Conservation (phyloP, 2,797 vertebrate genomes). For the Hyperoplus immaculatus region DNA sequence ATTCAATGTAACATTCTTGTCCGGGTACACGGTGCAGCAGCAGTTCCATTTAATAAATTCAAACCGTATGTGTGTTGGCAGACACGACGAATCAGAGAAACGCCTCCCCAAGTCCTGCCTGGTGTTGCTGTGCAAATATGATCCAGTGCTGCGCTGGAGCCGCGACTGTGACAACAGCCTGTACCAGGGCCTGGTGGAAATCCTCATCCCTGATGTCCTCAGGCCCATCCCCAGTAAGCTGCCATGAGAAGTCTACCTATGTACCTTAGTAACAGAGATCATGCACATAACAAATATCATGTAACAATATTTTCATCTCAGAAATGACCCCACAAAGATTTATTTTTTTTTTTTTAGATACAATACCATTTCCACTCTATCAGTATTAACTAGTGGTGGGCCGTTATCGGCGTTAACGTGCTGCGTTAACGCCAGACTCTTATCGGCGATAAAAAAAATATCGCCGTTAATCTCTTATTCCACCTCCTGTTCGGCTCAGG, state of each 20-base stretch:
- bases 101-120: constrained; percentile 93
- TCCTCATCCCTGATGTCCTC: constrained; percentile 95
- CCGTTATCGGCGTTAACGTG: too few relatives aligned
- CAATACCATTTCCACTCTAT: neutral
- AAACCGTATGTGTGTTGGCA: constrained; percentile 61
- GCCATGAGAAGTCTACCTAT: neutral
- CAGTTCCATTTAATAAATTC: neutral
- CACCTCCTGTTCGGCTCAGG: too few relatives aligned
- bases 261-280: neutral
- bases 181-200: constrained; percentile 96
- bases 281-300: neutral
- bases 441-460: too few relatives aligned
- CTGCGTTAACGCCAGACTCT: too few relatives aligned
- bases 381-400: too few relatives aligned
- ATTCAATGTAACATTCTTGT: constrained; percentile 10
- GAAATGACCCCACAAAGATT: neutral
- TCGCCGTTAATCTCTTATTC: too few relatives aligned
- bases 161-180: constrained; percentile 94
- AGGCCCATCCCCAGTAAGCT: constrained; percentile 95
- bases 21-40: neutral
- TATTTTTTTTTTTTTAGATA: too few relatives aligned
- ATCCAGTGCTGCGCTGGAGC: constrained; percentile 94
- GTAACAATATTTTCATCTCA: neutral
- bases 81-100: constrained; percentile 95
- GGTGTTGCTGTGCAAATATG: constrained; percentile 93